A percentile compares a stretch with the other conserved stretches of the same genome.
These are phyloP conservation scores for Zosterops hypoxanthus DNA, from an alignment of 2,113 vertebrate genomes.

Conservation along the genomic window DNA sequence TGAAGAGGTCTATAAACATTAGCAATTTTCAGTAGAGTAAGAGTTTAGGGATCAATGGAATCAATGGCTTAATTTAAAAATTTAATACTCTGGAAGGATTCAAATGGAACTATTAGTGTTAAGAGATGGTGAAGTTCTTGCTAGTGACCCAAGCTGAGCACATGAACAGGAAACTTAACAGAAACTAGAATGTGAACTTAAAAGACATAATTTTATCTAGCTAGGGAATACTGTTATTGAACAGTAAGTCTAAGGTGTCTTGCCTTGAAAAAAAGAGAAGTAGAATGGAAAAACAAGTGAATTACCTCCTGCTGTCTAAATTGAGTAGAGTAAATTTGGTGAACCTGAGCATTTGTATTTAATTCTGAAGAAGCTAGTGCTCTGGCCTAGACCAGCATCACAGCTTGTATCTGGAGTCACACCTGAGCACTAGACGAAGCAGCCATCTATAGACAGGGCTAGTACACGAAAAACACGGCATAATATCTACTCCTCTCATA, in stretches of 20 bases:
- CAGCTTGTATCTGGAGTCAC: not conserved
- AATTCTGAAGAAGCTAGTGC: not conserved
- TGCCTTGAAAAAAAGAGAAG: not conserved
- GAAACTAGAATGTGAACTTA: not conserved
- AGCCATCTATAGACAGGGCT: not conserved
- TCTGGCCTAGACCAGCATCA: not conserved
- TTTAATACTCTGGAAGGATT: not conserved
- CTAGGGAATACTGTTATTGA: not conserved
- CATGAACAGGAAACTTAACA: not conserved
- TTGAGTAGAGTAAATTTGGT: not conserved
- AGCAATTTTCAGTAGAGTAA: not conserved
- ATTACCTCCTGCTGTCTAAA: not conserved
- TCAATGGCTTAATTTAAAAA: not conserved
- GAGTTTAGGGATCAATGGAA: not conserved
- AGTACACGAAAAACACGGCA: not conserved
- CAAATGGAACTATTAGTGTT: not conserved
- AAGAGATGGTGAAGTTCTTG: not conserved
- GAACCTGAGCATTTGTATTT: not conserved
- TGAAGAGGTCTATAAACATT: rapidly evolving
- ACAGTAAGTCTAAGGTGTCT: not conserved
- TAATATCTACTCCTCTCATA: not conserved
- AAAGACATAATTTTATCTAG: not conserved
- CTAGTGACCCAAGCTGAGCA: not conserved
- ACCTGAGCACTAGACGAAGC: not conserved
- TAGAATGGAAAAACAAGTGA: not conserved